Evolutionary conservation across 2,113 vertebrate genomes (phyloP), one percentile per base, ranked within the genome.

Genomic region (Rhinolophus sinicus): DNA sequence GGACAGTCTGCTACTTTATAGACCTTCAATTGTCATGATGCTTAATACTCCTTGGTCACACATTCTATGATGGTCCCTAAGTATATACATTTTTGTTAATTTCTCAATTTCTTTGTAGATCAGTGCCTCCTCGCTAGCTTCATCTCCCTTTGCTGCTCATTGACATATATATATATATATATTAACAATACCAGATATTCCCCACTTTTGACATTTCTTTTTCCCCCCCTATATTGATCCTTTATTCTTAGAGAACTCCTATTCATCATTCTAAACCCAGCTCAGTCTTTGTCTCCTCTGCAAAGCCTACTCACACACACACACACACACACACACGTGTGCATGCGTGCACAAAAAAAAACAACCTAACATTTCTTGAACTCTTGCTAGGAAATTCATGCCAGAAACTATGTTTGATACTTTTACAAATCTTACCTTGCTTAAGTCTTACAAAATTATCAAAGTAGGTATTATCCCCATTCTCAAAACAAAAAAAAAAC

Each of bases 191-290:
- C 40, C 16, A 40, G 21, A 50, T 28, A 16, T 10, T 13, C 4
- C 73, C 58, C 52, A n/a, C 44, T 60, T 69, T 38, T 73, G 65
- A 75, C 2, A 21, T n/a, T 35, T 56, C 54, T 64, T 65, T 62
- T 94, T 70, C 80, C 28, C 8, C 58, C 35, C 52, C 18, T 18
- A 54, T 54, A 54, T 54, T 54, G 52, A 16, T 90, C 60, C 70
- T 58, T 88, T 90, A 60, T 88, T 93, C 52, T 90, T 90, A 92
- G 64, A 86, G 38, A 97, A 80, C 75, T 90, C 54, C n/a, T 95
- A 12, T 62, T 96, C 58, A 90, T 76, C 75, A 76, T 28, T 76
- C 69, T 84, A 92, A 93, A 76, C 72, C 40, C 78, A 78, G 19
- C 47, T 93, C 38, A 52, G 6, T 62, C 81, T 97, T 93, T 90